phyloP scores from a whole-genome alignment of 2,797 vertebrate genomes.

The Poecile montanus region DNA sequence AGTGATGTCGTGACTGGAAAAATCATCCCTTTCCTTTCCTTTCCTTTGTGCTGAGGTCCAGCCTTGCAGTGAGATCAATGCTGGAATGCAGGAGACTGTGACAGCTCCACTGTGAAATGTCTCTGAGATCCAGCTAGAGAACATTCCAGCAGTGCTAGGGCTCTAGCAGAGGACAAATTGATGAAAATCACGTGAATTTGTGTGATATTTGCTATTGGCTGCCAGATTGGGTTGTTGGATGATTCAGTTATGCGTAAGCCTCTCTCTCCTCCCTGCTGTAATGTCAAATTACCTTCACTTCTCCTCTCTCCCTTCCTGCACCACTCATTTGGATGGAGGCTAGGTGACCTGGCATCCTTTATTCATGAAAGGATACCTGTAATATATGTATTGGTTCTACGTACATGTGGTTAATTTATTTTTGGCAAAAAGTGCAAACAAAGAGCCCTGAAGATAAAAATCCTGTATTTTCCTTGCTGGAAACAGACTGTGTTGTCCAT shows the following conservation, averaged over 20 bases:
- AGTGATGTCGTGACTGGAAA: not conserved
- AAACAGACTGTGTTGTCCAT: rapidly evolving
- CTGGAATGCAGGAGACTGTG: not conserved
- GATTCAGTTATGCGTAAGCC: not conserved
- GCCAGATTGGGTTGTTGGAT: not conserved
- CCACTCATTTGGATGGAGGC: not conserved
- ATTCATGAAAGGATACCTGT: not conserved
- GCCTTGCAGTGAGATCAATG: rapidly evolving
- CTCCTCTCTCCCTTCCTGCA: not conserved
- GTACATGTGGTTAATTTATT: not conserved
- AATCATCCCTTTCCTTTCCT: not conserved
- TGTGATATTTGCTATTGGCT: not conserved
- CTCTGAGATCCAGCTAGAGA: not conserved
- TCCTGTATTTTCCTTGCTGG: not conserved
- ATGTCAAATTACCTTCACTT: not conserved
- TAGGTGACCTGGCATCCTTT: conserved; percentile 25
- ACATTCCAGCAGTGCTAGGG: not conserved
- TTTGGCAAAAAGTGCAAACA: not conserved
- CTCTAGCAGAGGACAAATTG: not conserved
- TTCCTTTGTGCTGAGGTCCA: not conserved
- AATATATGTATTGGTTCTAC: not conserved
- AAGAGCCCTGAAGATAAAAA: not conserved
- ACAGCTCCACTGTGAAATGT: not conserved
- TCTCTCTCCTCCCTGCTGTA: not conserved
- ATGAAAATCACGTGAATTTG: rapidly evolving